Evolutionary conservation across 2,888 invertebrate species (phyloP).

Genomic region (Sclerodermus sp.): DNA sequence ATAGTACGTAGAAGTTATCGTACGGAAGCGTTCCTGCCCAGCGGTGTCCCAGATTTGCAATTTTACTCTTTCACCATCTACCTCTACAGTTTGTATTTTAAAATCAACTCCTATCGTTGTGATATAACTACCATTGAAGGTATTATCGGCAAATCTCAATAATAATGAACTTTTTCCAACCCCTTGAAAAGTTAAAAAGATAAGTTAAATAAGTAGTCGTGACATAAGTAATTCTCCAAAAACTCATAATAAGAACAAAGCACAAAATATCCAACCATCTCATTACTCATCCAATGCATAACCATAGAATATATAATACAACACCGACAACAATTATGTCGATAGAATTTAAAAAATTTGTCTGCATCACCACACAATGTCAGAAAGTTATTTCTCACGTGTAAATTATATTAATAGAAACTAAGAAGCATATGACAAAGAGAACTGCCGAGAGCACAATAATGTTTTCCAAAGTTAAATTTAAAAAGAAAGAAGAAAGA

Average conservation of each 20-base stretch:
- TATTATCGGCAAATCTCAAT: constrained; percentile 96
- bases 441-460: constrained; percentile 18
- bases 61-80: constrained; percentile 89
- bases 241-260: no score
- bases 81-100: constrained; percentile 95
- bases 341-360: no score
- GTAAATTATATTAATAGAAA: constrained; percentile 22
- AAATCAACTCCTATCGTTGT: constrained; percentile 99
- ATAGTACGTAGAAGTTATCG: constrained; percentile 99
- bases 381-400: no score
- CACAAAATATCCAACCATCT: no score
- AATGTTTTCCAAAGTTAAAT: constrained; percentile 4
- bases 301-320: no score
- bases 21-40: constrained; percentile 95
- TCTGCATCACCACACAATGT: no score
- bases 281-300: no score
- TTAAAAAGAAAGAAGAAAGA: no score
- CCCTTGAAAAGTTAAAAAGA: constrained; percentile 62
- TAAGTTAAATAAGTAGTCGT: neutral
- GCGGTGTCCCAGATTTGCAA: constrained; percentile 99
- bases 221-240: neutral
- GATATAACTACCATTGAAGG: constrained; percentile 96
- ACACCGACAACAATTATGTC: no score
- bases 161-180: constrained; percentile 98
- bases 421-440: neutral